Evolutionary conservation across 2,797 vertebrate species (phyloP), one percentile per base, ranked within the genome.

Genomic region (Lerista edwardsae): DNA sequence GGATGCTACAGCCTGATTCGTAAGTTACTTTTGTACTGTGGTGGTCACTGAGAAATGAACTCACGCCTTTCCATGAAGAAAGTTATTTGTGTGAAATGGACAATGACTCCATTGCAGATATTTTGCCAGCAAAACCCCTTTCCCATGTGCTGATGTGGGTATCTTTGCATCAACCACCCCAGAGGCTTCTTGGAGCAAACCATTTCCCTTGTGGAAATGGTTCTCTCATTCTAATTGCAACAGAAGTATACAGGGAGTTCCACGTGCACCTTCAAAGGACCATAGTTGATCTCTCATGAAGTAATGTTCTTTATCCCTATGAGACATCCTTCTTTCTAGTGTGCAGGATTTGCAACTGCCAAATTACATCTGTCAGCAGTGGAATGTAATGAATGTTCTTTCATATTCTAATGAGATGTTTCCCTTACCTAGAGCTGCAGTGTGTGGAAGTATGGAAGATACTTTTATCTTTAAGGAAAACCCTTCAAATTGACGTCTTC

Each of bases 241-340:
- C 77, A 89, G 85, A 92, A 87, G 29, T 93, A 90, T 83, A 82
- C 82, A 88, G 89, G 92, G 90, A 91, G 87, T 94, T 85, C 0
- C 1, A 87, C 93, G 94, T 89, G 91, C 92, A 91, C 89, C 93
- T 94, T 93, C 91, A 82, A 17, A 91, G 91, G 85, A 90, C 83
- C 91, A 87, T 62, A 84, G 87, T 95, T 94, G 91, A 91, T 90
- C 89, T 94, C 91, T 90, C 90, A 91, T 79, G 82, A 83, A 93
- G 90, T 92, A 94, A 93, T 90, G 91, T 85, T 62, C 41, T 93
- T 95, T 93, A 91, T 89, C 89, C 93, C 92, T 90, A 91, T 86
- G 92, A 92, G 90, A 94, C 93, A 93, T 87, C 86, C 92, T 88
- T 91, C 91, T 91, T 94, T 92, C 79, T 89, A 91, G 85, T 93